Percentiles rank a stretch among this genome's conserved stretches.
Conservation (phyloP, 2,113 vertebrate species). For the Thunnus thynnus region DNA sequence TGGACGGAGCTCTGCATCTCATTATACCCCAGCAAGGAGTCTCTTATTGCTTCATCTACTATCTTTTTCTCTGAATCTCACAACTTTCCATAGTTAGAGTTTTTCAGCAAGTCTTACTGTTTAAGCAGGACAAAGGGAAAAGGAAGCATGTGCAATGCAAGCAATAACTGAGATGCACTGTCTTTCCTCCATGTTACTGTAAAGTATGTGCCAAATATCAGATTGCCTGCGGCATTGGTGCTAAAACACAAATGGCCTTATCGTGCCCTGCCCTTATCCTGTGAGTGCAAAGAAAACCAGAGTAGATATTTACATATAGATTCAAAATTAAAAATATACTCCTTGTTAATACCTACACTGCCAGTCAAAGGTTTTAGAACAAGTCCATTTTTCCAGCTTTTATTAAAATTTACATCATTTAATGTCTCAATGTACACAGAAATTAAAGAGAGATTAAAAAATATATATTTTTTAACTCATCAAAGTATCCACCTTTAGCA, state of each 20-base stretch:
- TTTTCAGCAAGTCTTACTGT: conserved; percentile 8
- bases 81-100: background rate
- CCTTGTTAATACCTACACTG: background rate
- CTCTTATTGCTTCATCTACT: conserved; percentile 13
- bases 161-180: conserved; percentile 7
- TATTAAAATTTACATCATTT: no score
- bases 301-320: conserved; percentile 3
- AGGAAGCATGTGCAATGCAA: conserved; percentile 11
- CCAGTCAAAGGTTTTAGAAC: no score
- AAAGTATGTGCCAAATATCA: conserved; percentile 45
- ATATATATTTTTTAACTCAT: no score
- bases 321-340: background rate
- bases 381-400: no score
- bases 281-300: conserved; percentile 24
- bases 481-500: no score
- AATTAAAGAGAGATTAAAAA: no score
- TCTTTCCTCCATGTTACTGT: conserved; percentile 26
- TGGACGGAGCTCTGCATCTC: conserved; percentile 35
- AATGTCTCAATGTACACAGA: no score
- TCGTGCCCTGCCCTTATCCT: no score
- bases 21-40: conserved; percentile 30
- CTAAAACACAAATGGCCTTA: conserved; percentile 48
- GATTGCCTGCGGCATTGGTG: conserved; percentile 36
- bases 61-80: background rate
- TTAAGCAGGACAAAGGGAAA: conserved; percentile 15